phyloP scores from a whole-genome alignment of 2,113 vertebrate species.

The Thamnophis sirtalis region DNA sequence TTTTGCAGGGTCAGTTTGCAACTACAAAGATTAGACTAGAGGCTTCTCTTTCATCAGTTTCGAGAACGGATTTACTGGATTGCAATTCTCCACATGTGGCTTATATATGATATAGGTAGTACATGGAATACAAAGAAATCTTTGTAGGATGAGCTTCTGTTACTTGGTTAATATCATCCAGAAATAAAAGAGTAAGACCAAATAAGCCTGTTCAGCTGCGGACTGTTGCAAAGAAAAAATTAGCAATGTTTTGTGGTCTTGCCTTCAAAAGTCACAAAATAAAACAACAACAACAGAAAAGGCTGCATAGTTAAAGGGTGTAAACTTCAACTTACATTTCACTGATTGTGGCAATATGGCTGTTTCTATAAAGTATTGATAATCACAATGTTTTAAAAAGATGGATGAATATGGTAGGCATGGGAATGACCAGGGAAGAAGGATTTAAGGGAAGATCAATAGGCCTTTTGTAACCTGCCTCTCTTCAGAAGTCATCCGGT shows the following conservation, averaged over 20 bases:
- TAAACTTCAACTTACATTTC: neutral
- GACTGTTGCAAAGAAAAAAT: neutral
- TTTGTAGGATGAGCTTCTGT: conserved; percentile 5
- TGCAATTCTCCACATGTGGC: neutral
- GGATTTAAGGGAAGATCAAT: neutral
- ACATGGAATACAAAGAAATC: conserved; percentile 27
- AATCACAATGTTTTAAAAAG: neutral
- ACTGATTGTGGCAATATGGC: neutral
- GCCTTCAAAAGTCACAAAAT: neutral
- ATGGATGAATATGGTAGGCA: neutral
- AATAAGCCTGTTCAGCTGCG: neutral
- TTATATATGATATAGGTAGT: conserved; percentile 34
- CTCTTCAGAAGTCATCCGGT: neutral
- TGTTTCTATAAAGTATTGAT: neutral
- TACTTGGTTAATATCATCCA: conserved; percentile 25
- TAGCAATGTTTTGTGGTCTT: neutral
- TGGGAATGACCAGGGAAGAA: neutral
- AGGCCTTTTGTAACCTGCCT: neutral
- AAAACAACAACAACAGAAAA: neutral
- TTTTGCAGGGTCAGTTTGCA: neutral
- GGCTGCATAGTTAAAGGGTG: neutral
- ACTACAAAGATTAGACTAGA: conserved; percentile 5
- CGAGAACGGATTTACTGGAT: neutral
- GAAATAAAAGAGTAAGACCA: conserved; percentile 19
- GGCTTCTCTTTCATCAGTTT: conserved; percentile 24